phyloP scores from a whole-genome alignment of 2,888 invertebrate species.

The Nasonia oneida region DNA sequence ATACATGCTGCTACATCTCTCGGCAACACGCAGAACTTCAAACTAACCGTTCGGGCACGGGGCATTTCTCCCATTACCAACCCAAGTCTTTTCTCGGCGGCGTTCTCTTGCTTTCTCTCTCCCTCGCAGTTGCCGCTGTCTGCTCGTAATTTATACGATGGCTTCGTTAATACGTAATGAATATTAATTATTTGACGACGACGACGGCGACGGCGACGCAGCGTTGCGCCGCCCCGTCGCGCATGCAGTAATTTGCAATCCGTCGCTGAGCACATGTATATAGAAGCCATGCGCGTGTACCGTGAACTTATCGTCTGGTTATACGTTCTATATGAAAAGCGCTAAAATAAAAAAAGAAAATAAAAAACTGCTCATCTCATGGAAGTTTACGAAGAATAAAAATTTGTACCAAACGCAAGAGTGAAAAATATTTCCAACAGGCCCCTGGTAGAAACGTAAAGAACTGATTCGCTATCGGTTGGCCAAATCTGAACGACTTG shows the following conservation, averaged over 20 bases:
- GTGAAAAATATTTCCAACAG: neutral
- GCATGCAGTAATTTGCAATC: conserved; percentile 76
- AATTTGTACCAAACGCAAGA: neutral
- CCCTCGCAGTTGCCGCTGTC: conserved; percentile 55
- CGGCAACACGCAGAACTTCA: conserved; percentile 67
- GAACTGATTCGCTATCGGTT: no score
- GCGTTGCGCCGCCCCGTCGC: conserved; percentile 61
- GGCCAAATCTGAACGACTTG: no score
- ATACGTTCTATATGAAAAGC: no score
- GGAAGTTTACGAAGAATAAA: neutral
- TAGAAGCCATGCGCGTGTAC: neutral
- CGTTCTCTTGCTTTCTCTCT: conserved; percentile 5
- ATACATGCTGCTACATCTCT: conserved; percentile 72
- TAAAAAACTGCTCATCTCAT: no score
- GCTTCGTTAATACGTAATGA: conserved; percentile 78
- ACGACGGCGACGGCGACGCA: conserved; percentile 65
- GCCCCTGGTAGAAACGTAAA: no score
- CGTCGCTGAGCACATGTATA: conserved; percentile 49
- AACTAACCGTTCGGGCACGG: conserved; percentile 40
- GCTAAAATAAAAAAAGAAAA: no score
- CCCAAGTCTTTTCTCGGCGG: neutral
- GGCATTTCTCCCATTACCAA: conserved; percentile 66
- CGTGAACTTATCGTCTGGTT: no score
- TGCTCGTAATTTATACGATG: conserved; percentile 75
- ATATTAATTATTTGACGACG: conserved; percentile 78